A percentile compares a stretch with the other conserved stretches of the same genome.
Evolutionary conservation across 2,888 invertebrate species (phyloP).

Genomic region (Athrips mouffetella): DNA sequence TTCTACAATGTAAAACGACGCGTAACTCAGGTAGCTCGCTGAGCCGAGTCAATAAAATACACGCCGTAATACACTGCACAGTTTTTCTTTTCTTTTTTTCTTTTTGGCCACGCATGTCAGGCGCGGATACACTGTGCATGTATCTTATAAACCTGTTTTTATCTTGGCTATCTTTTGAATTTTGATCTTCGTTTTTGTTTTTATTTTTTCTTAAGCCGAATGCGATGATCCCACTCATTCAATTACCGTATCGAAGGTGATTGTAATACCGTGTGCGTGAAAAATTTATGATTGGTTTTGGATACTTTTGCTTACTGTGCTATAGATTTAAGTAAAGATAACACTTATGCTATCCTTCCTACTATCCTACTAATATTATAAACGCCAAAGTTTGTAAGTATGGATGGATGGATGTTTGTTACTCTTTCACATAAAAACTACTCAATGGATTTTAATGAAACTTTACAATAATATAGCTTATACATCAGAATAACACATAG

Average conservation of each 20-base stretch:
- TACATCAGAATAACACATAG: too few relatives aligned
- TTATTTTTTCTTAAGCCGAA: constrained; percentile 20
- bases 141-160: constrained; percentile 43
- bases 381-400: too few relatives aligned
- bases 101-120: constrained; percentile 31
- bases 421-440: too few relatives aligned
- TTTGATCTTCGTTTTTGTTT: constrained; percentile 24
- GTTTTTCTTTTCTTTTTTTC: constrained; percentile 26
- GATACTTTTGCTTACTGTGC: background rate
- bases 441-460: too few relatives aligned
- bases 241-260: constrained; percentile 14
- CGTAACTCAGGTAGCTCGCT: constrained; percentile 47
- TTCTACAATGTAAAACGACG: constrained; percentile 21
- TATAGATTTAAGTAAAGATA: too few relatives aligned
- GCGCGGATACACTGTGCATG: constrained; percentile 23
- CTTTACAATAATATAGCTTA: too few relatives aligned
- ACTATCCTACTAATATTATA: too few relatives aligned
- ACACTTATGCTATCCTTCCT: too few relatives aligned
- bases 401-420: too few relatives aligned
- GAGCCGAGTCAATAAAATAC: constrained; percentile 37
- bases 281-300: background rate
- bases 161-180: constrained; percentile 34
- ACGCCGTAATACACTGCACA: constrained; percentile 25
- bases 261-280: constrained; percentile 5
- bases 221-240: constrained; percentile 17